These are phyloP conservation scores for Neotoma lepida DNA, from an alignment of 2,113 vertebrate species.

Conservation along the genomic window DNA sequence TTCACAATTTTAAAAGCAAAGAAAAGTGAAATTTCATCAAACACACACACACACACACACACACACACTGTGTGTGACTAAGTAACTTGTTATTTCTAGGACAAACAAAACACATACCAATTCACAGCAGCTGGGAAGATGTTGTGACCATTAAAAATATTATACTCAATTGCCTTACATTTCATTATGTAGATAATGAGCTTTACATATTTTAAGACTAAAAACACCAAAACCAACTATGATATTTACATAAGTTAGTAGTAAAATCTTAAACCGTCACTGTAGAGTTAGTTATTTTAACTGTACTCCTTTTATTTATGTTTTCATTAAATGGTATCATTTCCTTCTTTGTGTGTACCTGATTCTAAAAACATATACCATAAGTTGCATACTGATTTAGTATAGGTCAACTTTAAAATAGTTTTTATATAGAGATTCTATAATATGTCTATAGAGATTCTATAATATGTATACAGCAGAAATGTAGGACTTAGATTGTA, in stretches of 20 bases:
- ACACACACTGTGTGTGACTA: not conserved
- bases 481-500: conserved; percentile 66
- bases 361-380: conserved; percentile 69
- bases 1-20: conserved; percentile 16
- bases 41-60: not conserved
- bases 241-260: conserved; percentile 77
- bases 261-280: conserved; percentile 50
- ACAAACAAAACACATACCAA: conserved; percentile 67
- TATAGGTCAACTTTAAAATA: conserved; percentile 53
- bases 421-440: conserved; percentile 61
- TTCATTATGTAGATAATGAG: conserved; percentile 82
- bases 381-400: conserved; percentile 35
- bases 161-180: conserved; percentile 63
- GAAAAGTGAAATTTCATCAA: conserved; percentile 31
- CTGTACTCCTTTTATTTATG: conserved; percentile 71
- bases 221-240: conserved; percentile 72
- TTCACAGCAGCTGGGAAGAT: conserved; percentile 42
- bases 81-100: conserved; percentile 45
- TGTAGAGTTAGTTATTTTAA: conserved; percentile 75
- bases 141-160: conserved; percentile 70
- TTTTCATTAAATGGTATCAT: conserved; percentile 65
- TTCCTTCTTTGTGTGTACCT: conserved; percentile 61
- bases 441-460: conserved; percentile 11
- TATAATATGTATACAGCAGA: conserved; percentile 38
- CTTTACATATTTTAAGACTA: conserved; percentile 76